Percentiles rank a stretch among this genome's conserved stretches.
Conservation (phyloP, 2,113 vertebrate genomes). For the rabbit (Oryctolagus cuniculus) region mOryCun1.1 NC_091434.1:90569001-90569500, state of each 20-base stretch:
- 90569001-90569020: background rate
- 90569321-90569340: constrained; percentile 20
- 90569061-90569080: background rate
- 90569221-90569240: background rate
- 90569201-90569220: background rate
- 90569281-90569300: background rate
- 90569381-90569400: background rate
- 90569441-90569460: background rate
- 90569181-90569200: background rate
- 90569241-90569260: background rate
- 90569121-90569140: background rate
- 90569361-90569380: background rate
- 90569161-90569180: background rate
- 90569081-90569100: background rate
- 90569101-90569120: background rate
- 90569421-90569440: background rate
- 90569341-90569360: background rate
- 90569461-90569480: background rate
- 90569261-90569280: background rate
- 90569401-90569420: background rate
- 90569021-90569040: background rate
- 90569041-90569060: background rate
- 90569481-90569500: background rate
- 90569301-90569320: background rate
- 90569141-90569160: background rate